Percentiles rank a stretch among this genome's conserved stretches.
phyloP scores from a whole-genome alignment of 2,888 invertebrate species.

The Cantharis rufa region DNA sequence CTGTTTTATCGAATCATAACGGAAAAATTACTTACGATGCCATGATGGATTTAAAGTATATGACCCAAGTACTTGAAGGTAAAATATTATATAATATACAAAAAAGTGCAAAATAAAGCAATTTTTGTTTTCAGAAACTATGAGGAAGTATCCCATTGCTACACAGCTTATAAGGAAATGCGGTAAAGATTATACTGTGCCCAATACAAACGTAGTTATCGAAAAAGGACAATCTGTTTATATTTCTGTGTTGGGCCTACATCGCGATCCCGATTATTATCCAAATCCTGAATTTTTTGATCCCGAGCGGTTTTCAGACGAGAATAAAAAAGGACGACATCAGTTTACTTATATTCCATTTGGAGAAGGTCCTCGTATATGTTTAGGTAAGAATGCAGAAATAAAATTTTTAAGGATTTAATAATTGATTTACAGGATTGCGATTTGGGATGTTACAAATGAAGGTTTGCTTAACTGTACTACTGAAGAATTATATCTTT shows the following conservation, averaged over 20 bases:
- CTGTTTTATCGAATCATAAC: slow-evolving; percentile 41
- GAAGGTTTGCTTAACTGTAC: neutral
- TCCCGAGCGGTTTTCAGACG: slow-evolving; percentile 45
- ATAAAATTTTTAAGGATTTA: too few species aligned
- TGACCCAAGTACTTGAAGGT: slow-evolving; percentile 47
- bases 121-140: slow-evolving; percentile 42
- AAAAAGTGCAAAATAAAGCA: neutral
- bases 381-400: slow-evolving; percentile 11
- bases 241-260: slow-evolving; percentile 42
- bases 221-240: slow-evolving; percentile 35
- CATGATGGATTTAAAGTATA: too few species aligned
- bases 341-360: slow-evolving; percentile 42
- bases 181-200: slow-evolving; percentile 38
- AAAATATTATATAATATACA: slow-evolving; percentile 6
- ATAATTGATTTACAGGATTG: neutral
- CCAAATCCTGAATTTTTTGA: slow-evolving; percentile 46
- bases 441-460: neutral
- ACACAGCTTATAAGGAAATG: slow-evolving; percentile 40
- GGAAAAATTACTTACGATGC: slow-evolving; percentile 38
- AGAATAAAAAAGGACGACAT: slow-evolving; percentile 30
- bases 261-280: slow-evolving; percentile 45
- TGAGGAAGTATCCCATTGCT: slow-evolving; percentile 49
- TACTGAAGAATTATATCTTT: slow-evolving; percentile 21
- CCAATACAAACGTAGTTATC: slow-evolving; percentile 33
- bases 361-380: slow-evolving; percentile 30